phyloP scores from a whole-genome alignment of 2,113 vertebrate genomes.

The Proteles cristata region DNA sequence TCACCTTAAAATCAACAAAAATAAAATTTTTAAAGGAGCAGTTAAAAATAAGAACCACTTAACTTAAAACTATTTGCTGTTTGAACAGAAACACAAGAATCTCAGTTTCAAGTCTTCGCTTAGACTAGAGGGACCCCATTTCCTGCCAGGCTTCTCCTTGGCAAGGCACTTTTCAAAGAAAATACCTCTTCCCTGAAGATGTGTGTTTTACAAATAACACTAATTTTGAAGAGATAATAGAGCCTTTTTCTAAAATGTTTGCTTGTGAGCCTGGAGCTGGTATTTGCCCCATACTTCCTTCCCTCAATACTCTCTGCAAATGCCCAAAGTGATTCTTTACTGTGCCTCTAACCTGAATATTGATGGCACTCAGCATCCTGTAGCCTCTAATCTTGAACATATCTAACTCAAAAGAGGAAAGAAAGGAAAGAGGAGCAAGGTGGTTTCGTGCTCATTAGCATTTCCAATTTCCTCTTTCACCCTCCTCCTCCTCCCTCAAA shows the following conservation, averaged over 20 bases:
- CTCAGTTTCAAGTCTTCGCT: background rate
- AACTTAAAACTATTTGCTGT: slow-evolving; percentile 17
- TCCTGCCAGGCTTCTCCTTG: background rate
- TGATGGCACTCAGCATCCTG: background rate
- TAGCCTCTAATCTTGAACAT: slow-evolving; percentile 23
- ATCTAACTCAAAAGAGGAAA: slow-evolving; percentile 43
- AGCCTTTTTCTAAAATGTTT: slow-evolving; percentile 19
- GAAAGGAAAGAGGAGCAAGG: slow-evolving; percentile 52
- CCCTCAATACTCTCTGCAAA: background rate
- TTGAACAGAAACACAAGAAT: slow-evolving; percentile 23
- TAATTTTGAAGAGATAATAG: slow-evolving; percentile 6
- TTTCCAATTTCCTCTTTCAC: slow-evolving; percentile 76
- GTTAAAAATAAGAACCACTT: slow-evolving; percentile 20
- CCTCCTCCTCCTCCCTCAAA: slow-evolving; percentile 10
- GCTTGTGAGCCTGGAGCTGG: background rate
- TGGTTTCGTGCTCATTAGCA: slow-evolving; percentile 59
- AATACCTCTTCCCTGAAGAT: background rate
- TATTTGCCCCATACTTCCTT: background rate
- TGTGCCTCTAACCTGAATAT: background rate
- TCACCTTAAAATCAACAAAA: slow-evolving; percentile 15
- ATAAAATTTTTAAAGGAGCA: background rate
- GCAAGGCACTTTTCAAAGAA: background rate
- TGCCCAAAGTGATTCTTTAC: background rate
- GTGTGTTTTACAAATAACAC: slow-evolving; percentile 10
- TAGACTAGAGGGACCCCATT: background rate